Evolutionary conservation across 2,888 invertebrate genomes (phyloP), one percentile per base, ranked within the genome.

Genomic region (Neoscelio sp.): DNA sequence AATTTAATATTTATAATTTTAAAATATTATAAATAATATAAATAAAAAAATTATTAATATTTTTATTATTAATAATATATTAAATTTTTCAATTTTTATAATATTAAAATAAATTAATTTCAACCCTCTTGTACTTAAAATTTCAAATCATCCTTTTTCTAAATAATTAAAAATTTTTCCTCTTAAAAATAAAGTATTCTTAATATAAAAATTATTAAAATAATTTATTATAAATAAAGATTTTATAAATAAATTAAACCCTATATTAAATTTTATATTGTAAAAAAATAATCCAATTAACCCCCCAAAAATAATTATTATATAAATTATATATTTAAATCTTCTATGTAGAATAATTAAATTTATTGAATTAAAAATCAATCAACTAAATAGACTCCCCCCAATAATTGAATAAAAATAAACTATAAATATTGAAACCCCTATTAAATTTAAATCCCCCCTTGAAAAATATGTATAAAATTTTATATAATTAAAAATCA

Each of bases 281-380:
- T n/a, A n/a, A n/a, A n/a, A n/a, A n/a, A n/a, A n/a, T n/a, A n/a
- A n/a, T n/a, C n/a, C n/a, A n/a, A n/a, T n/a, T n/a, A n/a, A n/a
- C n/a, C n/a, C n/a, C n/a, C n/a, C n/a, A 6, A 17, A 90, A 91
- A 92, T 89, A 88, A 91, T 89, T 88, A 89, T 85, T 85, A 77
- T 54, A 64, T 89, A 89, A 90, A 85, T 86, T 87, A 23, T 23
- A 23, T 23, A 12, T 54, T 58, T 65, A 44, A 70, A 65, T 23
- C 10, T 38, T 28, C 3, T 0, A 0, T 35, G 23, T 8, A 73
- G 40, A 62, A 54, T 44, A 42, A 76, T 17, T 33, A 79, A 52
- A 42, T 33, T 26, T 40, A 58, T 38, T 12, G 40, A 58, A 62
- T 20, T 58, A 76, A 80, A 75, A 5, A 80, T 12, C 28, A 81